Evolutionary conservation across 2,797 vertebrate genomes (phyloP), one percentile per base, ranked within the genome.

Genomic region (Helostoma temminkii): DNA sequence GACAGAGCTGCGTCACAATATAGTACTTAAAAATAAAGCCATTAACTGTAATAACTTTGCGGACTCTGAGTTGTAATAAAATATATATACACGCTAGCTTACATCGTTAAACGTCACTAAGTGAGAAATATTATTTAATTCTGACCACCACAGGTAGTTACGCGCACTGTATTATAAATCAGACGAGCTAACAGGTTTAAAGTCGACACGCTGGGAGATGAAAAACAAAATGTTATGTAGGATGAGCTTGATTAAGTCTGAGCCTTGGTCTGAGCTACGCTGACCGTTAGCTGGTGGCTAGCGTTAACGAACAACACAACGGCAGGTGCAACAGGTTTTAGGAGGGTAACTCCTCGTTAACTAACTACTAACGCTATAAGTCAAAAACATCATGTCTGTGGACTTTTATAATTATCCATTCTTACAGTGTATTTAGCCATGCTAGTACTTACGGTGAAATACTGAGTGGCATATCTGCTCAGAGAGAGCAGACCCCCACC

Each of bases 371-470:
- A 32, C 30, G 14, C 9, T 37, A 15, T 5, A 7, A 3, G 7
- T 32, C 30, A 15, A 37, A 37, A 37, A 14, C 5, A 5, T 3
- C n/a, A 0, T 19, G 18, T n/a, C 12, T 0, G 10, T 28, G 1
- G 11, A 7, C 15, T 11, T 11, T 3, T 5, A 19, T 21, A 3
- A 24, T 21, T 5, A 10, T 3, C 0, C n/a, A n/a, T n/a, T n/a
- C 9, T n/a, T 22, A 45, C 10, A 30, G 6, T 25, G 0, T 48
- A 28, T 25, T 1, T 11, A 15, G 2, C 4, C 4, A 0, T 15
- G 24, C 1, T 18, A 3, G 36, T 89, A 93, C 93, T 94, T 75
- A 94, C 93, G 30, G 79, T 70, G 54, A 89, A 85, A 73, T 63
- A 85, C 8, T 81, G 84, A 32, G 84, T 77, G 1, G 83, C 62